Percentiles rank a stretch among this genome's conserved stretches.
Conservation (phyloP, 1,140 invertebrate species). For the Pogonomyrmex californicus region DNA sequence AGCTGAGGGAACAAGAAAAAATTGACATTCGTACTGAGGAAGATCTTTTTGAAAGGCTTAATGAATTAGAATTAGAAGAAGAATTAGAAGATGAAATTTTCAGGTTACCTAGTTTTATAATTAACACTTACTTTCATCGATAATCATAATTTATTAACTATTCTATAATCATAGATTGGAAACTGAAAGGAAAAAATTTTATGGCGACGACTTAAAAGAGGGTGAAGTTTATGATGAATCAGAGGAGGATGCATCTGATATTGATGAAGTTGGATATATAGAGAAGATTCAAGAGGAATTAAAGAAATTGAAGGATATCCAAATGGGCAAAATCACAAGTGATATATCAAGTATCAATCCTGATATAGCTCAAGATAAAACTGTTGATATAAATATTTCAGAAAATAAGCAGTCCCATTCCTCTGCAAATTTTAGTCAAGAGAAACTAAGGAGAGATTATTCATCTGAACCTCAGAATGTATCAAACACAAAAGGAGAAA, state of each 20-base stretch:
- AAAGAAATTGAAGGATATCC: conserved; percentile 59
- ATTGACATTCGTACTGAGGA: conserved; percentile 82
- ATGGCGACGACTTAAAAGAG: conserved; percentile 70
- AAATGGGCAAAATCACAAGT: conserved; percentile 18
- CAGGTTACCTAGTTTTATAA: conserved; percentile 75
- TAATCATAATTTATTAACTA: neutral
- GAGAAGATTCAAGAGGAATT: conserved; percentile 62
- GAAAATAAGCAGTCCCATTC: conserved; percentile 46
- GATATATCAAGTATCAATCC: neutral
- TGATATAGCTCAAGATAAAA: conserved; percentile 9
- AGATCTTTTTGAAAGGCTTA: conserved; percentile 86
- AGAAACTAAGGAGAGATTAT: neutral
- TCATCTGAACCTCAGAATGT: neutral
- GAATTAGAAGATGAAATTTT: conserved; percentile 86
- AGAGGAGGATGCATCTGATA: conserved; percentile 67
- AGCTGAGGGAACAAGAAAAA: conserved; percentile 80
- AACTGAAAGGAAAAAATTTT: conserved; percentile 67
- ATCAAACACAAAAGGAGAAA: conserved; percentile 4
- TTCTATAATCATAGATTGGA: conserved; percentile 72
- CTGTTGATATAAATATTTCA: neutral
- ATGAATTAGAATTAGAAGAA: conserved; percentile 88
- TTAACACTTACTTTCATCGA: conserved; percentile 3
- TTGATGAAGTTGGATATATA: conserved; percentile 54
- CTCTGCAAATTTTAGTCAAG: neutral
- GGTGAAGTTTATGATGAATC: conserved; percentile 73